These are phyloP conservation scores for Cyphomyrus discorhynchus DNA, from an alignment of 2,113 vertebrate genomes.

Conservation along the genomic window DNA sequence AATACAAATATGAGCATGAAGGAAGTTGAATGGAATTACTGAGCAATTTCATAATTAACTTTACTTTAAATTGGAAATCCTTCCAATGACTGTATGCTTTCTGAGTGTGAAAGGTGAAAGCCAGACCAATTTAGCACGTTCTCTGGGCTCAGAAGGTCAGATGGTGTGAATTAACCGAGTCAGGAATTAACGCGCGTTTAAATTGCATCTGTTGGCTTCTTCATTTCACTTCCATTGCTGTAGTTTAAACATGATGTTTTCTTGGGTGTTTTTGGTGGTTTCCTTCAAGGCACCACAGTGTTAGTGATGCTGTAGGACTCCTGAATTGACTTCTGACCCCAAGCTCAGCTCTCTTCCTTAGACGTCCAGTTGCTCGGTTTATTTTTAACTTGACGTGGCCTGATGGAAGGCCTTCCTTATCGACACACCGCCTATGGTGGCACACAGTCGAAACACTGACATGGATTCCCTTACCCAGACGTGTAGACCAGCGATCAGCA, in stretches of 20 bases:
- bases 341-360: neutral
- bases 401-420: neutral
- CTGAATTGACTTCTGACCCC: neutral
- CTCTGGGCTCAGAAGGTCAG: neutral
- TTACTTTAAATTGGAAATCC: neutral
- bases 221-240: neutral
- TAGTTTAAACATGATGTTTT: neutral
- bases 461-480: neutral
- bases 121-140: neutral
- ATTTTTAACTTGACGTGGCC: neutral
- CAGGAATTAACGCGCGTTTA: neutral
- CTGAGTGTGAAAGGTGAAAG: neutral
- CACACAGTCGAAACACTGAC: neutral
- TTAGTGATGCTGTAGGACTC: neutral
- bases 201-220: neutral
- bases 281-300: neutral
- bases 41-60: neutral
- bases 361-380: neutral
- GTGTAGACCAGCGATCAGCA: neutral
- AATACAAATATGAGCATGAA: neutral
- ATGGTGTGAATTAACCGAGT: neutral
- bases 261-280: neutral
- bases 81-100: neutral
- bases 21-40: neutral
- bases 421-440: neutral